Evolutionary conservation across 2,888 invertebrate species (phyloP), one percentile per base, ranked within the genome.

Genomic region (Heliconius sara): DNA sequence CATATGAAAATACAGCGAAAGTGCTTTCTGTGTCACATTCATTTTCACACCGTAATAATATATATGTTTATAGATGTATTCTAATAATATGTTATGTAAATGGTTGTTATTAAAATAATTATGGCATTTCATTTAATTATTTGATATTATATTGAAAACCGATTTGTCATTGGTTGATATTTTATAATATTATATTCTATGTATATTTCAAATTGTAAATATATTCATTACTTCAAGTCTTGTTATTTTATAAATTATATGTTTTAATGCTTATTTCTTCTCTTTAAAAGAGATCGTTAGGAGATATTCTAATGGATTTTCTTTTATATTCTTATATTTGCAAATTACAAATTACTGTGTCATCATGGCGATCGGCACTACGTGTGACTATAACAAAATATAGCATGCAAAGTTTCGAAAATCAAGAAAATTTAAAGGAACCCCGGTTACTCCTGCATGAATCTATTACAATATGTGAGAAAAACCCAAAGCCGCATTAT

Each of bases 1-100:
- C 89, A 90, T 90, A 87, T 85, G 90, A 89, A 89, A 90, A 89
- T 85, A 80, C 71, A 88, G 93, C 93, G 94, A 94, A 94, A 94
- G 94, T 94, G 87, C 81, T 85, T 84, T 81, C 81, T 83, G 84
- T 83, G 82, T 82, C 78, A 82, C 82, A 72, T 80, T 80, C 81
- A 85, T 88, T 88, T 88, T 88, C 86, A 85, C 86, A 82, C 87
- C 86, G 84, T 86, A 89, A 87, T 87, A 87, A 88, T 60, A n/a
- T 87, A 84, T 84, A 82, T 80, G 85, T 84, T 83, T 84, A 84
- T 86, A 84, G 84, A 85, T 84, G 82, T 84, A 79, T 80, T 78
- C 67, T 72, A 76, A 80, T 79, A 71, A 27, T 72, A 76, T 30
- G 39, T 76, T 80, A 76, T 72, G 30, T 68, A 73, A 57, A 76